Conservation (phyloP, 1,140 invertebrate genomes). For the Homarus americanus region DNA sequence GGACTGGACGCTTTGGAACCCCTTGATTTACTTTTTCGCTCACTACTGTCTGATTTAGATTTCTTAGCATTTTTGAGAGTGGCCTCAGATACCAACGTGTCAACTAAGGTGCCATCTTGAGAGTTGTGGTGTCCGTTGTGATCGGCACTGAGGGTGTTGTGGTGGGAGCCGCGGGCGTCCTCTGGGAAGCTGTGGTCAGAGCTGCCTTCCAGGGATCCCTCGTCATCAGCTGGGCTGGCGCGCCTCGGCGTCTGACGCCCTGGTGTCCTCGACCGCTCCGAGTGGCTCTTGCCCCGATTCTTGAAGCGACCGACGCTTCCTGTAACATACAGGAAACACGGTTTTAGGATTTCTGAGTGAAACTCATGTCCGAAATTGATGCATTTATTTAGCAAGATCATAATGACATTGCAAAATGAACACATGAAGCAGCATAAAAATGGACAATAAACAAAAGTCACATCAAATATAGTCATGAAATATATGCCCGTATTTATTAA, state of each 20-base stretch:
- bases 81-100: slow-evolving; percentile 44
- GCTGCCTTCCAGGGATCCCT: slow-evolving; percentile 27
- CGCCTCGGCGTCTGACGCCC: slow-evolving; percentile 65
- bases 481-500: slow-evolving; percentile 38
- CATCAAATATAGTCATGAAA: slow-evolving; percentile 26
- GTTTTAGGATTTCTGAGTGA: slow-evolving; percentile 61
- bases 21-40: slow-evolving; percentile 41
- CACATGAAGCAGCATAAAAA: slow-evolving; percentile 51
- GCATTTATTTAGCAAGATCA: slow-evolving; percentile 68
- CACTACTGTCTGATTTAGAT: slow-evolving; percentile 41
- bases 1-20: slow-evolving; percentile 58
- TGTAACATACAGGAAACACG: slow-evolving; percentile 74
- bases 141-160: slow-evolving; percentile 13
- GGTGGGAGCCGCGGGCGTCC: slow-evolving; percentile 8
- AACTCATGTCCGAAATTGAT: slow-evolving; percentile 55
- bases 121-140: slow-evolving; percentile 30
- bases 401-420: slow-evolving; percentile 69
- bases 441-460: slow-evolving; percentile 52
- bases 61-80: slow-evolving; percentile 35
- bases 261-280: slow-evolving; percentile 72
- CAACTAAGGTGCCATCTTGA: slow-evolving; percentile 45
- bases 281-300: slow-evolving; percentile 64
- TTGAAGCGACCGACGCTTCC: slow-evolving; percentile 72
- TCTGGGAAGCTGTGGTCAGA: slow-evolving; percentile 33
- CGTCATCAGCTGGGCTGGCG: slow-evolving; percentile 46